Conservation (phyloP, 2,888 invertebrate genomes). For the Drosophila anomelani region DNA sequence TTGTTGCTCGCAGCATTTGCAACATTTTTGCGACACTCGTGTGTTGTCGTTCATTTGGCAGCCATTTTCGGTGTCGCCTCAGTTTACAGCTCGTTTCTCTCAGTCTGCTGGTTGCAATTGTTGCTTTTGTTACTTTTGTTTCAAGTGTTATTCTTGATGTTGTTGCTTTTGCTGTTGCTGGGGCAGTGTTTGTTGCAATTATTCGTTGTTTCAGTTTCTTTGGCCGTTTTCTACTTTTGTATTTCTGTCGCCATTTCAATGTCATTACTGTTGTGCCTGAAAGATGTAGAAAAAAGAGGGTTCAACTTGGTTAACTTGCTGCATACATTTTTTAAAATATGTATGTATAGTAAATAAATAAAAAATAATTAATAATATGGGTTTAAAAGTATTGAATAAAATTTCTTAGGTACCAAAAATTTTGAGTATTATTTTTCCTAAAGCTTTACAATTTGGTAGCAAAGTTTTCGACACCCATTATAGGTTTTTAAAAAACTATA, state of each 20-base stretch:
- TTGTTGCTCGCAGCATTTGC: conserved; percentile 51
- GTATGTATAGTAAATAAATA: no score
- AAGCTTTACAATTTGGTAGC: no score
- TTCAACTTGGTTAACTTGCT: no score
- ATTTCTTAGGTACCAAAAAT: no score
- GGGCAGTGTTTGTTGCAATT: conserved; percentile 63
- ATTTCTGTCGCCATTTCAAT: conserved; percentile 84
- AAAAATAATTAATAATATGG: no score
- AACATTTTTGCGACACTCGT: conserved; percentile 61
- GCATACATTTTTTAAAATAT: no score
- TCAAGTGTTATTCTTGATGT: conserved; percentile 29
- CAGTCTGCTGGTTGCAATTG: conserved; percentile 65
- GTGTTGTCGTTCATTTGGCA: conserved; percentile 67
- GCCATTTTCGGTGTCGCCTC: conserved; percentile 52
- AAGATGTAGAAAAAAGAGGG: conserved; percentile 34
- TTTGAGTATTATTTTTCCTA: no score
- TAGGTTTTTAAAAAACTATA: background rate
- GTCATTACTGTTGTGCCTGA: conserved; percentile 82
- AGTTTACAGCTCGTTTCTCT: conserved; percentile 49
- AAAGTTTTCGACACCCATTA: no score
- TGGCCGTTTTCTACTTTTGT: conserved; percentile 81
- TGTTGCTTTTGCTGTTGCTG: conserved; percentile 49
- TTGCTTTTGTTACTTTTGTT: conserved; percentile 28
- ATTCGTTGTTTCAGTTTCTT: conserved; percentile 73
- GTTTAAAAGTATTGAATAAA: no score